Evolutionary conservation across 2,888 invertebrate species (phyloP).

Genomic region (Silvanus unidentatus): DNA sequence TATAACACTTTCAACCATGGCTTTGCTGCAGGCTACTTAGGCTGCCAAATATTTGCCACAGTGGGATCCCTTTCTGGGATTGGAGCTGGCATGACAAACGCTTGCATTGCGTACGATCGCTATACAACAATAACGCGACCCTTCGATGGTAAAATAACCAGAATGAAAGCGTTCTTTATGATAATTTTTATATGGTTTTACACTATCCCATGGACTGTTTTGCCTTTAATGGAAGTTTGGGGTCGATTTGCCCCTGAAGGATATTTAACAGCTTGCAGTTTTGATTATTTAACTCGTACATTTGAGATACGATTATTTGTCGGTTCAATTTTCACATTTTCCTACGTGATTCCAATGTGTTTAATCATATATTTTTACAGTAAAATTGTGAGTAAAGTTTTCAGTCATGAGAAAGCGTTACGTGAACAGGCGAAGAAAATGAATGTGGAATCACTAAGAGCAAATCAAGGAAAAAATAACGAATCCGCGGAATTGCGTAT

Average conservation of each 20-base stretch:
- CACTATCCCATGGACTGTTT: slow-evolving; percentile 72
- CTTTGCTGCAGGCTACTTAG: slow-evolving; percentile 65
- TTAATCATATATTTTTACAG: slow-evolving; percentile 79
- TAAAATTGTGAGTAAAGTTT: slow-evolving; percentile 82
- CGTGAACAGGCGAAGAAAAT: slow-evolving; percentile 81
- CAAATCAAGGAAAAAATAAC: slow-evolving; percentile 59
- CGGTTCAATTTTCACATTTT: slow-evolving; percentile 67
- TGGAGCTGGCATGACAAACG: slow-evolving; percentile 73
- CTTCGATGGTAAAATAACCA: slow-evolving; percentile 73
- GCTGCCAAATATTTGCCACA: slow-evolving; percentile 70
- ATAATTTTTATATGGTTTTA: slow-evolving; percentile 69
- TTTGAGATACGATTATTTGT: slow-evolving; percentile 76
- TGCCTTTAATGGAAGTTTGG: slow-evolving; percentile 79
- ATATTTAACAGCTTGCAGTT: slow-evolving; percentile 78
- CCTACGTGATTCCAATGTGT: slow-evolving; percentile 70
- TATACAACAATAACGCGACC: slow-evolving; percentile 74
- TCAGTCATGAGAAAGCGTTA: slow-evolving; percentile 76
- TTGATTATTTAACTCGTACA: slow-evolving; percentile 75
- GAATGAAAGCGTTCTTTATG: slow-evolving; percentile 73
- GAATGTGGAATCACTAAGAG: slow-evolving; percentile 80
- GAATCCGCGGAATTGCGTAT: slow-evolving; percentile 79
- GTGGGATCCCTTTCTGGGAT: slow-evolving; percentile 77
- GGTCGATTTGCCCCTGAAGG: slow-evolving; percentile 88
- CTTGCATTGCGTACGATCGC: slow-evolving; percentile 81
- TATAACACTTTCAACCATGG: slow-evolving; percentile 77